A percentile compares a stretch with the other conserved stretches of the same genome.
These are phyloP conservation scores for Rynchops niger DNA, from an alignment of 2,113 vertebrate species.

Conservation along the genomic window DNA sequence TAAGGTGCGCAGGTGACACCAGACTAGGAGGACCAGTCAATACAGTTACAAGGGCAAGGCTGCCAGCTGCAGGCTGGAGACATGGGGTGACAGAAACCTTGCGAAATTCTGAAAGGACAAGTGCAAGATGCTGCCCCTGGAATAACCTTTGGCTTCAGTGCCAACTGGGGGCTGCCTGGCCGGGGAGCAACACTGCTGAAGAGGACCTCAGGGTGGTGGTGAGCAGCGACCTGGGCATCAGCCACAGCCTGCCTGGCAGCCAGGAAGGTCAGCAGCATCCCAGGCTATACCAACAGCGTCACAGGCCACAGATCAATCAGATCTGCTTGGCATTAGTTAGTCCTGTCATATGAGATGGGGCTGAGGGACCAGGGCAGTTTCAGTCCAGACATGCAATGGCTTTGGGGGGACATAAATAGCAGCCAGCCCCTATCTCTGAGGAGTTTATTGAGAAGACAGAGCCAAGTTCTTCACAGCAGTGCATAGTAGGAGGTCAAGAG, in stretches of 20 bases:
- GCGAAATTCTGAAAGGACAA: background rate
- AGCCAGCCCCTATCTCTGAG: background rate
- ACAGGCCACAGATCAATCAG: background rate
- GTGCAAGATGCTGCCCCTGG: background rate
- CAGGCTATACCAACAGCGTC: background rate
- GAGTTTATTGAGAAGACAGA: background rate
- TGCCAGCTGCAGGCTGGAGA: background rate
- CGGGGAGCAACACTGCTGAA: background rate
- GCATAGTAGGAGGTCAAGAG: background rate
- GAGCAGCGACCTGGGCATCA: accelerated
- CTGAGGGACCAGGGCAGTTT: background rate
- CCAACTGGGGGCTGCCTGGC: background rate
- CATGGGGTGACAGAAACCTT: background rate
- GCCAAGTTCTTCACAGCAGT: background rate
- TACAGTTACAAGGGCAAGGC: background rate
- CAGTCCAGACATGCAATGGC: background rate
- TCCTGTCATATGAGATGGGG: background rate
- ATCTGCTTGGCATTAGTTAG: background rate
- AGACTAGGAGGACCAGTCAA: background rate
- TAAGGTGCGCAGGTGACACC: background rate
- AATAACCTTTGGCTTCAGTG: background rate
- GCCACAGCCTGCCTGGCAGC: background rate
- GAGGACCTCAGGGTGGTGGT: background rate
- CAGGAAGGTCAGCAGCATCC: background rate
- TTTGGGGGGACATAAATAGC: background rate